Conservation (phyloP, 2,113 vertebrate species). For the Cryptoleucopteryx plumbea region DNA sequence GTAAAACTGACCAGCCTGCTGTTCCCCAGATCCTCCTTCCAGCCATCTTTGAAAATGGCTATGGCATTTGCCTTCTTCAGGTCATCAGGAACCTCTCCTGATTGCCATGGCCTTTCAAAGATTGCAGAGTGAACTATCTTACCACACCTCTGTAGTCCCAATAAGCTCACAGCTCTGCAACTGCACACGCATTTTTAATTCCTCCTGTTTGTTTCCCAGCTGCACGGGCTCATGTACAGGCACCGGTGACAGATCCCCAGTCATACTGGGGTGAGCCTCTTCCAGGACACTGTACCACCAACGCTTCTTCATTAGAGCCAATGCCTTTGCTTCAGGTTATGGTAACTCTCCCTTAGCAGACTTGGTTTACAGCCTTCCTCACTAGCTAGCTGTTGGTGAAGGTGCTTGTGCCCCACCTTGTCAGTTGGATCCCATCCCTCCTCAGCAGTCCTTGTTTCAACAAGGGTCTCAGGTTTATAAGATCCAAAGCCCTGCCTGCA, state of each 20-base stretch:
- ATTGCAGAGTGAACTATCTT: neutral
- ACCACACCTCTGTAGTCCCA: neutral
- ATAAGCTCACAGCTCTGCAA: neutral
- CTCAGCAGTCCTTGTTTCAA: neutral
- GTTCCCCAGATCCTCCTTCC: neutral
- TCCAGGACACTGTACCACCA: neutral
- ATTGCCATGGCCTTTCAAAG: neutral
- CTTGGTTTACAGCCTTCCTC: neutral
- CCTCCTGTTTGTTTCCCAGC: neutral
- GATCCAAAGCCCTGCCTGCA: neutral
- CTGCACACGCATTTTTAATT: neutral
- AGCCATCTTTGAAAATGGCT: accelerated
- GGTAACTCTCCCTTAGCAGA: neutral
- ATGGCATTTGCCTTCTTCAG: neutral
- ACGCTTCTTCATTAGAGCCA: too few relatives aligned
- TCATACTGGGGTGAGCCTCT: neutral
- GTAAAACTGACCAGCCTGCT: neutral
- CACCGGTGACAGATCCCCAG: neutral
- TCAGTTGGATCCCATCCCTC: neutral
- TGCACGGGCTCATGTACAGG: accelerated
- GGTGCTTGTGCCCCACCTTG: neutral
- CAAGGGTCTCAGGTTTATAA: accelerated
- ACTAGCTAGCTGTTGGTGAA: neutral
- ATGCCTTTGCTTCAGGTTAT: neutral
- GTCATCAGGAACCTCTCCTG: neutral